These are phyloP conservation scores for Poeciliopsis turneri DNA, from an alignment of 2,797 vertebrate species.

Conservation along the genomic window DNA sequence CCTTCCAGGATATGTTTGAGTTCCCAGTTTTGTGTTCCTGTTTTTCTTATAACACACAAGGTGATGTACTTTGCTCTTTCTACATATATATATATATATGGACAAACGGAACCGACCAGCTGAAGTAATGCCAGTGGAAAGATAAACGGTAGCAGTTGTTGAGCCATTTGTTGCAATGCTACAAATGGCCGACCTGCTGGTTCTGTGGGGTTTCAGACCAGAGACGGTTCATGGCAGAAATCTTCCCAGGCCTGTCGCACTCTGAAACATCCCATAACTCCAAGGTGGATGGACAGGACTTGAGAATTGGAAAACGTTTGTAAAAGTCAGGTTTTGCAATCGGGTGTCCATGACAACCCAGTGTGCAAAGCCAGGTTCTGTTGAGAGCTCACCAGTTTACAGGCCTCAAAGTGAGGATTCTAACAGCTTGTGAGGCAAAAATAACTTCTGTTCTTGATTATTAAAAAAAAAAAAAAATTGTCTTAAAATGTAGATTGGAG, in stretches of 20 bases:
- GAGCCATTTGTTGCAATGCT: not conserved
- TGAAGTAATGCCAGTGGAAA: conserved; percentile 23
- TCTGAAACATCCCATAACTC: conserved; percentile 14
- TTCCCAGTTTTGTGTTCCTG: not conserved
- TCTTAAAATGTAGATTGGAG: not conserved
- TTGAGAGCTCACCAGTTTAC: not conserved
- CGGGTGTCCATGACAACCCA: not conserved
- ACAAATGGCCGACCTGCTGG: not conserved
- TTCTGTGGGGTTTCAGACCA: not conserved
- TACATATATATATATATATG: not conserved
- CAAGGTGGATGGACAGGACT: no score
- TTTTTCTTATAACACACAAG: not conserved
- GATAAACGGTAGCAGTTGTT: conserved; percentile 31
- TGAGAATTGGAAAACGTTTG: not conserved
- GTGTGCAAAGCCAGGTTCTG: not conserved
- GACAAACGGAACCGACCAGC: not conserved
- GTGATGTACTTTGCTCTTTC: not conserved
- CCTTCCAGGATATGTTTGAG: not conserved
- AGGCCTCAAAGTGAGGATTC: not conserved
- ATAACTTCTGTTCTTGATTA: not conserved
- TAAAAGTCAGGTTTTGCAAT: not conserved
- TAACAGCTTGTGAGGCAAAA: not conserved
- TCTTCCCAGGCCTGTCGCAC: conserved; percentile 13
- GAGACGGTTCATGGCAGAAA: conserved; percentile 15
- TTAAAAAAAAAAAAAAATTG: no score